A percentile compares a stretch with the other conserved stretches of the same genome.
Evolutionary conservation across 2,888 invertebrate genomes (phyloP).

Genomic region (Deilephila elpenor): DNA sequence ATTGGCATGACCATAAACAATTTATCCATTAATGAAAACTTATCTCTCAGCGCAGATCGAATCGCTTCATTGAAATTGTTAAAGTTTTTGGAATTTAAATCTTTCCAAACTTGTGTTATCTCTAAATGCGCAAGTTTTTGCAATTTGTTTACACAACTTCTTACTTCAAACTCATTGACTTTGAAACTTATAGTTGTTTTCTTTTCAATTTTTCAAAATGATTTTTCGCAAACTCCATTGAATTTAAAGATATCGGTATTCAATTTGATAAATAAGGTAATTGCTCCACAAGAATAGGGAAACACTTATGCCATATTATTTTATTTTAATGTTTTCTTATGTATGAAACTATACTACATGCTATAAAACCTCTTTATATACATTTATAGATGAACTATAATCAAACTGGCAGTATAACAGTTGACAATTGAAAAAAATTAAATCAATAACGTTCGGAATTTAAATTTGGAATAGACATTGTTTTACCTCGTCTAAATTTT

Average conservation of each 20-base stretch:
- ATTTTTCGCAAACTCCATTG: neutral
- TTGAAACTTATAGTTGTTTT: neutral
- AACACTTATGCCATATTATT: neutral
- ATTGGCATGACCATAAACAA: neutral
- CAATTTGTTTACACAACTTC: neutral
- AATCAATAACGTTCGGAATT: too few species aligned
- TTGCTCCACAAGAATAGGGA: neutral
- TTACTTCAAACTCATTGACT: neutral
- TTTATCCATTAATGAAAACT: neutral
- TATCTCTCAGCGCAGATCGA: slow-evolving; percentile 2
- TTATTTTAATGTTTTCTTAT: neutral
- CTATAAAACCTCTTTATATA: too few species aligned
- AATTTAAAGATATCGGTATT: neutral
- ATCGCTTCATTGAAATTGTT: neutral
- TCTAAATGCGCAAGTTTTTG: neutral
- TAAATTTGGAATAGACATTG: too few species aligned
- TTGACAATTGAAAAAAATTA: too few species aligned
- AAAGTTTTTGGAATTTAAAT: neutral
- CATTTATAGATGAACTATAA: too few species aligned
- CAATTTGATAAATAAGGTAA: neutral
- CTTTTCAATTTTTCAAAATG: too few species aligned
- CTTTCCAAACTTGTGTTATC: neutral
- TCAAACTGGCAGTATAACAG: too few species aligned
- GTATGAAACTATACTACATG: neutral
- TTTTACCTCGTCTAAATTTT: too few species aligned